phyloP scores from a whole-genome alignment of 2,113 vertebrate genomes.

The Polypterus senegalus region DNA sequence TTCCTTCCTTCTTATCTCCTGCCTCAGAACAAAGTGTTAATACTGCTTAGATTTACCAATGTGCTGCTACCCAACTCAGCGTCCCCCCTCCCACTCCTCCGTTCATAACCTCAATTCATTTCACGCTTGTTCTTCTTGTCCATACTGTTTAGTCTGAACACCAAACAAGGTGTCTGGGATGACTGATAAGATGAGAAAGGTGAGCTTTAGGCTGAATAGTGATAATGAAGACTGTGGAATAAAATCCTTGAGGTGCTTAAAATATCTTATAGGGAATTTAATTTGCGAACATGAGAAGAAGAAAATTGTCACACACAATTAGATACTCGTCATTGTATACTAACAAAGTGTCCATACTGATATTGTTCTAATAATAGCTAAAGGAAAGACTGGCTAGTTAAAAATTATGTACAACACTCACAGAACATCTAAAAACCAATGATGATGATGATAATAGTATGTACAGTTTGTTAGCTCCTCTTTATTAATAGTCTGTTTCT shows the following conservation, averaged over 20 bases:
- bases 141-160: background rate
- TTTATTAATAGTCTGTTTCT: too few relatives aligned
- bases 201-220: background rate
- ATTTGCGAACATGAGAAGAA: conserved; percentile 2
- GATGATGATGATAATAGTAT: too few relatives aligned
- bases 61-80: too few relatives aligned
- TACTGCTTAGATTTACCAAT: too few relatives aligned
- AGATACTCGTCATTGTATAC: background rate
- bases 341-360: background rate
- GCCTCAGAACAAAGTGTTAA: too few relatives aligned
- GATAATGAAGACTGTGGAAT: background rate
- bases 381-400: too few relatives aligned
- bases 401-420: too few relatives aligned
- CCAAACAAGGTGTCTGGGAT: conserved; percentile 2
- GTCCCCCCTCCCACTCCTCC: conserved; percentile 10
- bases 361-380: background rate
- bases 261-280: background rate
- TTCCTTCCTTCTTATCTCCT: too few relatives aligned
- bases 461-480: too few relatives aligned
- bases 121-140: conserved; percentile 8
- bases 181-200: background rate
- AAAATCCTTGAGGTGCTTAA: background rate
- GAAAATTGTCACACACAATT: background rate
- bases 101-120: conserved; percentile 19
- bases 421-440: too few relatives aligned